Percentiles rank a stretch among this genome's conserved stretches.
These are phyloP conservation scores for Helicoverpa zea DNA, from an alignment of 1,140 invertebrate species.

Conservation along the genomic window DNA sequence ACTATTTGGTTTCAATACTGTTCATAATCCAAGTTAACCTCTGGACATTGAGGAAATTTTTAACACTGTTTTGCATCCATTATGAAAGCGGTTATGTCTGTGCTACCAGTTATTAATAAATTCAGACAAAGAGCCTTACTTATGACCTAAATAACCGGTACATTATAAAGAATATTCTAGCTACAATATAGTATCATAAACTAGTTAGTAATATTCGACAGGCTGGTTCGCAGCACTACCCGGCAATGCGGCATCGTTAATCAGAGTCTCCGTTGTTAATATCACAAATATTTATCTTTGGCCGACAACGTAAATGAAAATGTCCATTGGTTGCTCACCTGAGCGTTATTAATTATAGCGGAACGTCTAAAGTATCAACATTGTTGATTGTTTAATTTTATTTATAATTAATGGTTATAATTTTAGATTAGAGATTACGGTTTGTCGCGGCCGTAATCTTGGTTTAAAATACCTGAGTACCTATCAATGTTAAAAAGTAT, in stretches of 20 bases:
- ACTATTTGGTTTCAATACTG: background rate
- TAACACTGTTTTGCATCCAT: background rate
- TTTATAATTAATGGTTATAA: slow-evolving; percentile 12
- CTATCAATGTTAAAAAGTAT: too few species aligned
- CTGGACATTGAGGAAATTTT: background rate
- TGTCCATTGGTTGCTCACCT: slow-evolving; percentile 46
- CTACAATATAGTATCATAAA: background rate
- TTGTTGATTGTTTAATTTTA: slow-evolving; percentile 40
- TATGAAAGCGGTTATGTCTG: too few species aligned
- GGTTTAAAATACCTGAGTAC: background rate
- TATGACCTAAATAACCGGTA: too few species aligned
- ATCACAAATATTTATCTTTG: slow-evolving; percentile 61
- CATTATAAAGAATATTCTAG: background rate
- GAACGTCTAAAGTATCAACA: slow-evolving; percentile 37
- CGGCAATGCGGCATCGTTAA: slow-evolving; percentile 56
- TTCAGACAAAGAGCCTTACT: too few species aligned
- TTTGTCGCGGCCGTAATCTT: background rate
- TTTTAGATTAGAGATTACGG: background rate
- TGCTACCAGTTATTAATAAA: too few species aligned
- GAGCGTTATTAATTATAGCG: slow-evolving; percentile 48
- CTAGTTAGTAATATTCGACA: background rate
- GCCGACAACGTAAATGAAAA: slow-evolving; percentile 53
- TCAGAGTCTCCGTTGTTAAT: slow-evolving; percentile 57
- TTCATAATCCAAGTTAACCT: too few species aligned
- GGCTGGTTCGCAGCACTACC: background rate